Evolutionary conservation across 2,888 invertebrate genomes (phyloP).

Genomic region (Acanthosepion lycidas): DNA sequence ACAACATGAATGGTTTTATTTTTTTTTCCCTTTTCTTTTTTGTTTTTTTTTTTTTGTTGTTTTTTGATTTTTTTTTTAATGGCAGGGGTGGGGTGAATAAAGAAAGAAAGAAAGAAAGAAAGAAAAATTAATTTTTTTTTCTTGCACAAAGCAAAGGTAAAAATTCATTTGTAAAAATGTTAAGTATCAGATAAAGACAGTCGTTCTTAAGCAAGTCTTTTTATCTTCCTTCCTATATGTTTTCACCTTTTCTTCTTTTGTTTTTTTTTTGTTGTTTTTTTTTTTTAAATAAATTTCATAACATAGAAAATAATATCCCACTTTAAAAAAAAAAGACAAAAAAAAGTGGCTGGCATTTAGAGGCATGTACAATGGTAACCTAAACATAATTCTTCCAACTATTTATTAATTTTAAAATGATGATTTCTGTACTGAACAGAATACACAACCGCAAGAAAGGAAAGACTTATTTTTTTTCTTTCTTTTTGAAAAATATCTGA

Average conservation of each 20-base stretch:
- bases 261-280: neutral
- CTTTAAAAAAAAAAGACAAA: neutral
- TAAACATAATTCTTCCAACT: neutral
- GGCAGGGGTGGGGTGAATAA: neutral
- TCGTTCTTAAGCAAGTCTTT: too few relatives aligned
- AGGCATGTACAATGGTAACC: neutral
- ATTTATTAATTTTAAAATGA: neutral
- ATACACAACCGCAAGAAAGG: neutral
- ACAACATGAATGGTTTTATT: neutral
- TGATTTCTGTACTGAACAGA: neutral
- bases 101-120: neutral
- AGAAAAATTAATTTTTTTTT: neutral
- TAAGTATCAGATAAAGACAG: neutral
- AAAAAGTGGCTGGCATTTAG: constrained; percentile 16
- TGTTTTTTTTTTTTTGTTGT: too few relatives aligned
- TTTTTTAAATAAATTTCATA: constrained; percentile 20
- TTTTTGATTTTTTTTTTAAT: neutral
- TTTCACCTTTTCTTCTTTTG: neutral
- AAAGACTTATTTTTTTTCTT: neutral
- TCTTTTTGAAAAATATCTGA: neutral
- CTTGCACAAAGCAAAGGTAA: neutral
- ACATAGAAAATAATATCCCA: constrained; percentile 12
- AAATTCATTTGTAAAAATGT: neutral
- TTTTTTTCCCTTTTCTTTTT: neutral
- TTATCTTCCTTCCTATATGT: neutral